A percentile compares a stretch with the other conserved stretches of the same genome.
phyloP scores from a whole-genome alignment of 92 coral and sea anemone species.

The Muricea muricata region DNA sequence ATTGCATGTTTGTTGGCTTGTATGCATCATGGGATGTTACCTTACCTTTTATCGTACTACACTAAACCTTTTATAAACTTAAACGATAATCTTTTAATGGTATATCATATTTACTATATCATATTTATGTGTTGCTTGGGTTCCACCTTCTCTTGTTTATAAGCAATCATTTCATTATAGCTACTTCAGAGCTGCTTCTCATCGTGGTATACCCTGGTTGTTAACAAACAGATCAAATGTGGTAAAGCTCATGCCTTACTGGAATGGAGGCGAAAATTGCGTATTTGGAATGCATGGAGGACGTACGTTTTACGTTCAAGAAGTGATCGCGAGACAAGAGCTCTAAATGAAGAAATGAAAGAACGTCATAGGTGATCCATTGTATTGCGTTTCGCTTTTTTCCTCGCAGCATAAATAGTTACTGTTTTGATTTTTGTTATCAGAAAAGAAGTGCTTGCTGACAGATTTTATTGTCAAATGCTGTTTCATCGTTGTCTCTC shows the following conservation, averaged over 20 bases:
- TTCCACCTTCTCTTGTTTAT: not conserved
- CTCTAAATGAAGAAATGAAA: constrained; percentile 87
- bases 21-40: no score
- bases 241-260: constrained; percentile 95
- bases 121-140: not conserved
- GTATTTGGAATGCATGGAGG: constrained; percentile 99
- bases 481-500: constrained; percentile 71
- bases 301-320: constrained; percentile 83
- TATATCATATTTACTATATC: not conserved
- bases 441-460: constrained; percentile 88
- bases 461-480: constrained; percentile 65
- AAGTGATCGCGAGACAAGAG: constrained; percentile 87
- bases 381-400: not conserved
- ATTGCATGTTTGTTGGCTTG: no score
- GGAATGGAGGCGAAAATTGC: constrained; percentile 90
- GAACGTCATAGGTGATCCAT: constrained; percentile 84
- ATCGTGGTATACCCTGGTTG: constrained; percentile 95
- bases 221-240: constrained; percentile 83
- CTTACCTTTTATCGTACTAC: no score
- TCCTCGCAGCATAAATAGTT: not conserved
- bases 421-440: not conserved
- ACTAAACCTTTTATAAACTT: no score
- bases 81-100: no score
- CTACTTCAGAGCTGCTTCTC: constrained; percentile 81
- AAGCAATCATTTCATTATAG: constrained; percentile 43